phyloP scores from a whole-genome alignment of 1,140 invertebrate species.

The Lepidurus apus region DNA sequence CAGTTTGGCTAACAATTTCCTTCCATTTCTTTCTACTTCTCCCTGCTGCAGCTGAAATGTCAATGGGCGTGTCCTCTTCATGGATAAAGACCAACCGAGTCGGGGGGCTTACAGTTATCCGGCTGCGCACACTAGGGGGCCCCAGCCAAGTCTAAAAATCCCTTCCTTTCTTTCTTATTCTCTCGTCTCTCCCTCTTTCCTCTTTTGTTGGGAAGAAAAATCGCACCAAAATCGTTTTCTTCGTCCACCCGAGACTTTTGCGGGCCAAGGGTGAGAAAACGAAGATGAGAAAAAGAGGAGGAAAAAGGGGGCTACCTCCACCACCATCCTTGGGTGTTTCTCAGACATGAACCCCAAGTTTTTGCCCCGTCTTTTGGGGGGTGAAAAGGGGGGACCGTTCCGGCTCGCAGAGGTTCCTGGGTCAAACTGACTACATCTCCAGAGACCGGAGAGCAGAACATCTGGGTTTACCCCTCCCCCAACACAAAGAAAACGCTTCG shows the following conservation, averaged over 20 bases:
- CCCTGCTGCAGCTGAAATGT: not conserved
- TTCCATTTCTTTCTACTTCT: not conserved
- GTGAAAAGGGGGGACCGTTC: not conserved
- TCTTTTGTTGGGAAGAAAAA: not conserved
- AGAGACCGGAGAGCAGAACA: not conserved
- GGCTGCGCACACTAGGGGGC: not conserved
- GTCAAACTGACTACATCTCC: not conserved
- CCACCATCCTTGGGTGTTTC: not conserved
- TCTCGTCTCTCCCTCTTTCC: not conserved
- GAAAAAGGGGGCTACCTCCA: not conserved
- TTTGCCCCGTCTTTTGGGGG: not conserved
- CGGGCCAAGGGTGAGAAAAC: not conserved
- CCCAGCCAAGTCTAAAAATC: not conserved
- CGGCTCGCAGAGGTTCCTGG: not conserved
- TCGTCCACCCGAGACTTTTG: not conserved
- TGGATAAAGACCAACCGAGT: not conserved
- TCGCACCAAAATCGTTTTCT: not conserved
- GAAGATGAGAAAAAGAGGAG: conserved; percentile 13
- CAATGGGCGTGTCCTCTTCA: conserved; percentile 12
- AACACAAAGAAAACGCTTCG: not conserved
- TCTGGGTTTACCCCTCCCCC: not conserved
- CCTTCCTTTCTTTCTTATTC: not conserved
- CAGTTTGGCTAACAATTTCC: not conserved
- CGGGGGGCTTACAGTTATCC: too few species aligned
- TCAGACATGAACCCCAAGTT: not conserved